Conservation (phyloP, 2,113 vertebrate genomes). For the Odocoileus hemionus region DNA sequence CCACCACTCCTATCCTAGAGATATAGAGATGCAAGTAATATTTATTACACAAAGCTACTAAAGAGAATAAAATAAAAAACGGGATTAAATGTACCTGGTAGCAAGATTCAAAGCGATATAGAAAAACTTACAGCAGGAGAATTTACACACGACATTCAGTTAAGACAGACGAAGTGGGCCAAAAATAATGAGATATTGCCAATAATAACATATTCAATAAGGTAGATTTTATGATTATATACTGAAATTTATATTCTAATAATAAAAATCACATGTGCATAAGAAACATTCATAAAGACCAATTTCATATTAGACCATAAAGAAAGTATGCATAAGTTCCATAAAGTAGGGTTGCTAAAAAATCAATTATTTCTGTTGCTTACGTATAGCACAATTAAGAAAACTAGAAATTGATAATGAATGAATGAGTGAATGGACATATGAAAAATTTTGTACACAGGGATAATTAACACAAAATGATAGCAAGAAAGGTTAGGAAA, state of each 20-base stretch:
- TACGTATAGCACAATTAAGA: background rate
- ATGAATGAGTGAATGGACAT: background rate
- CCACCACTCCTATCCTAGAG: background rate
- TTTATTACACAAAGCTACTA: background rate
- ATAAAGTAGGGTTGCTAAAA: background rate
- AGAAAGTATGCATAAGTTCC: background rate
- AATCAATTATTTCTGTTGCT: background rate
- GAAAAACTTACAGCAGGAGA: background rate
- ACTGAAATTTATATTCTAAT: background rate
- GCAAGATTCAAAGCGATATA: background rate
- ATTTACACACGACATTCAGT: background rate
- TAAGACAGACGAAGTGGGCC: background rate
- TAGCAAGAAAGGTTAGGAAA: background rate
- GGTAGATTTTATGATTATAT: background rate
- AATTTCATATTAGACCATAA: background rate
- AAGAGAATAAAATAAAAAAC: background rate
- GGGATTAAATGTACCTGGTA: background rate
- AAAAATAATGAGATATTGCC: background rate
- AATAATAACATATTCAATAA: background rate
- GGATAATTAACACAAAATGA: background rate
- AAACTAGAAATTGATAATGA: background rate
- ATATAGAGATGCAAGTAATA: background rate
- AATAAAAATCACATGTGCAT: background rate
- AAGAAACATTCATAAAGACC: background rate
- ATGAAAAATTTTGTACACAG: background rate